phyloP scores from a whole-genome alignment of 2,797 vertebrate species.

The Tokudaia muenninki region DNA sequence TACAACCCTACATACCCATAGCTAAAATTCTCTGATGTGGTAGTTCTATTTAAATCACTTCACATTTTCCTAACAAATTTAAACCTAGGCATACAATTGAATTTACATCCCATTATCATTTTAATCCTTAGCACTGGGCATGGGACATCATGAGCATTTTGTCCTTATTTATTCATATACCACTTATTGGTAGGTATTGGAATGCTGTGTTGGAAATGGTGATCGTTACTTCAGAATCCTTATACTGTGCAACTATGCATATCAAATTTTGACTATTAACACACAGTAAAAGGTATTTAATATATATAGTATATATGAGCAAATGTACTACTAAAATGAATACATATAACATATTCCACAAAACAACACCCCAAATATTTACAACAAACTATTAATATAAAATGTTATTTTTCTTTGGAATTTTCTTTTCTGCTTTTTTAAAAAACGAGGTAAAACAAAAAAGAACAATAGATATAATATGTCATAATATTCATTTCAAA shows the following conservation, averaged over 20 bases:
- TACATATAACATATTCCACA: not conserved
- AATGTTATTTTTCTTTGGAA: not conserved
- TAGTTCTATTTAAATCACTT: not conserved
- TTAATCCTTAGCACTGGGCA: not conserved
- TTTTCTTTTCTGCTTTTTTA: not conserved
- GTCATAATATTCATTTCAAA: not conserved
- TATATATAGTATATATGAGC: not conserved
- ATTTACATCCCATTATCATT: not conserved
- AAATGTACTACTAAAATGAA: not conserved
- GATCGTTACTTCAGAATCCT: not conserved
- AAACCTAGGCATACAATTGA: not conserved
- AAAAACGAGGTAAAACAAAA: not conserved
- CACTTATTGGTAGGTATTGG: not conserved
- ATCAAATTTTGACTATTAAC: not conserved
- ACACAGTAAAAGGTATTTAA: not conserved
- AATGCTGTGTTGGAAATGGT: not conserved
- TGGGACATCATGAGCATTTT: not conserved
- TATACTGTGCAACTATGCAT: not conserved
- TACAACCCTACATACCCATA: rapidly evolving
- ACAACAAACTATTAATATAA: not conserved
- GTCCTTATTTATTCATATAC: not conserved
- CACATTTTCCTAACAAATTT: not conserved
- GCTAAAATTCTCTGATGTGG: not conserved
- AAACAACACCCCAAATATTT: not conserved
- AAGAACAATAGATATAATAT: not conserved